Percentiles rank a stretch among this genome's conserved stretches.
These are phyloP conservation scores for Macrostomum lignano DNA, from an alignment of 1,140 invertebrate genomes.

Conservation along the genomic window DNA sequence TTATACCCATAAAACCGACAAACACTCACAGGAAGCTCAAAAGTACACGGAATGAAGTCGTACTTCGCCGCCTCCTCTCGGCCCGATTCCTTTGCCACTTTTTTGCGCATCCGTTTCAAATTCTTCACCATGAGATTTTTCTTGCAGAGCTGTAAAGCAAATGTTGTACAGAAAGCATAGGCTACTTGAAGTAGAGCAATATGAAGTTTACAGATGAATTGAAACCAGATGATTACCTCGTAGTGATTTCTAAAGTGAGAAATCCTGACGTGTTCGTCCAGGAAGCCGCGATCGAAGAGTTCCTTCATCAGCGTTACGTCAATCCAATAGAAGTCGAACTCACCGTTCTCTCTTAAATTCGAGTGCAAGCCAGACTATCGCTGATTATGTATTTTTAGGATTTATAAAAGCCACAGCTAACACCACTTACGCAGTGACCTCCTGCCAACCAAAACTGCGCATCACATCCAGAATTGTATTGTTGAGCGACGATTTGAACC, in stretches of 20 bases:
- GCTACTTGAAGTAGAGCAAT: not conserved
- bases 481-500: slow-evolving; percentile 23
- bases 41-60: slow-evolving; percentile 29
- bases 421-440: slow-evolving; percentile 12
- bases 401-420: not conserved
- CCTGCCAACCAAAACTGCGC: slow-evolving; percentile 22
- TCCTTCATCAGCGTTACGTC: slow-evolving; percentile 29
- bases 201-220: not conserved
- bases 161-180: not conserved
- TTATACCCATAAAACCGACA: slow-evolving; percentile 1
- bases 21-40: slow-evolving; percentile 27
- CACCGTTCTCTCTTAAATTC: slow-evolving; percentile 17
- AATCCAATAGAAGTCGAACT: slow-evolving; percentile 32
- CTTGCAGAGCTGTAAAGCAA: slow-evolving; percentile 17
- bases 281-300: slow-evolving; percentile 28
- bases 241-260: slow-evolving; percentile 32
- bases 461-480: slow-evolving; percentile 27
- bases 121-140: slow-evolving; percentile 31
- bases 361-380: not conserved
- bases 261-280: slow-evolving; percentile 29
- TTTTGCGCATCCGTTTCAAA: slow-evolving; percentile 24
- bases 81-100: slow-evolving; percentile 21
- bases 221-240: slow-evolving; percentile 15
- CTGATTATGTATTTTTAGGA: not conserved
- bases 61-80: slow-evolving; percentile 17